Evolutionary conservation across 2,113 vertebrate species (phyloP).

Genomic region (Leptosomus discolor): DNA sequence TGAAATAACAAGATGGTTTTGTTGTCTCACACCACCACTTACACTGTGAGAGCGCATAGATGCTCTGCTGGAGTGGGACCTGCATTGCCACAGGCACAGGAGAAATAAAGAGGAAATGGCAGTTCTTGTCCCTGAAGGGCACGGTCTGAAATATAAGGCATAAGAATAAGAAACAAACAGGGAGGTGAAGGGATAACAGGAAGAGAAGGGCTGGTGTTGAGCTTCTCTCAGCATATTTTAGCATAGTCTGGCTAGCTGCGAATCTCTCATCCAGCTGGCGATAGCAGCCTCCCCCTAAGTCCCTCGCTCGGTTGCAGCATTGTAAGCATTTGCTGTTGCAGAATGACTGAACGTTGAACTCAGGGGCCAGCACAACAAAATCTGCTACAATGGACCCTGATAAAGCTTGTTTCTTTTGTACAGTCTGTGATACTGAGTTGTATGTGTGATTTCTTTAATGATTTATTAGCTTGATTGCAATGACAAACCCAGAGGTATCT

Average conservation of each 20-base stretch:
- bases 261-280: not conserved
- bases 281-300: not conserved
- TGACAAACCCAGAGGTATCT: not conserved
- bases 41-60: not conserved
- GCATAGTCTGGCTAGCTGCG: slow-evolving; percentile 13
- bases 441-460: not conserved
- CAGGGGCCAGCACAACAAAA: not conserved
- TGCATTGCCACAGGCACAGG: not conserved
- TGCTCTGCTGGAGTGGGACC: not conserved
- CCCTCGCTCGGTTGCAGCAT: not conserved
- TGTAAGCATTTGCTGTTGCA: not conserved
- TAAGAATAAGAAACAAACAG: not conserved
- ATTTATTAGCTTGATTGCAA: not conserved
- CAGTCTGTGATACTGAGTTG: not conserved
- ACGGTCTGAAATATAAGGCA: not conserved
- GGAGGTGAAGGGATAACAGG: not conserved
- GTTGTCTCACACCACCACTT: slow-evolving; percentile 15
- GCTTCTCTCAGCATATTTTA: slow-evolving; percentile 31
- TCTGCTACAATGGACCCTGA: not conserved
- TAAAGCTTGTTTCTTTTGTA: not conserved
- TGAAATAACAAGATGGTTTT: not conserved
- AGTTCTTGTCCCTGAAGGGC: not conserved
- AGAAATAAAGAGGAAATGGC: not conserved
- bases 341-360: not conserved
- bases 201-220: not conserved